Percentiles rank a stretch among this genome's conserved stretches.
Conservation (phyloP, 2,888 invertebrate genomes). For the Folsomia manolachei region DNA sequence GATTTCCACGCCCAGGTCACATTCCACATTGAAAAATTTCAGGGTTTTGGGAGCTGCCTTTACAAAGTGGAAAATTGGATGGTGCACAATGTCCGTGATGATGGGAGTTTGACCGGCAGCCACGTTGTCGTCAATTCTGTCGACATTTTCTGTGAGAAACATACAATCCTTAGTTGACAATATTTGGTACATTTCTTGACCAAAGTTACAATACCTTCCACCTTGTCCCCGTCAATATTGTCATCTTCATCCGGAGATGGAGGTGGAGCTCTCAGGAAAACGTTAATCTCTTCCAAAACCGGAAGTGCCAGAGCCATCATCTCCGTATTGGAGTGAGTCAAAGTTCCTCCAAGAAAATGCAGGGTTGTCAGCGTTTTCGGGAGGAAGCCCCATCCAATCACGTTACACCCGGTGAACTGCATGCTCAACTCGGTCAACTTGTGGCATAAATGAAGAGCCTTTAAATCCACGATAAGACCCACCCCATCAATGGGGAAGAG, state of each 20-base stretch:
- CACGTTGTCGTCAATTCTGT: no score
- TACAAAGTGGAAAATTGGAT: constrained; percentile 4
- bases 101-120: background rate
- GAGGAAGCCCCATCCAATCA: constrained; percentile 3
- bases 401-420: background rate
- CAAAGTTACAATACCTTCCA: no score
- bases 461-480: background rate
- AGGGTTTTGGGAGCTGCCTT: background rate
- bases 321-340: background rate
- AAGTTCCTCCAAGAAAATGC: background rate
- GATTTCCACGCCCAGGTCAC: background rate
- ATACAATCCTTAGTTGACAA: no score
- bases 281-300: background rate
- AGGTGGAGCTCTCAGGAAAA: no score
- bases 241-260: no score
- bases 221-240: no score
- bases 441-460: background rate
- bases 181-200: no score
- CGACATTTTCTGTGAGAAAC: background rate
- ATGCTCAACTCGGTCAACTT: background rate
- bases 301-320: background rate
- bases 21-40: constrained; percentile 3
- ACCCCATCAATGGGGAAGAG: background rate
- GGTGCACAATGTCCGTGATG: background rate
- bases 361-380: background rate